Percentiles rank a stretch among this genome's conserved stretches.
phyloP scores from a whole-genome alignment of 2,113 vertebrate species.

The Bos javanicus region DNA sequence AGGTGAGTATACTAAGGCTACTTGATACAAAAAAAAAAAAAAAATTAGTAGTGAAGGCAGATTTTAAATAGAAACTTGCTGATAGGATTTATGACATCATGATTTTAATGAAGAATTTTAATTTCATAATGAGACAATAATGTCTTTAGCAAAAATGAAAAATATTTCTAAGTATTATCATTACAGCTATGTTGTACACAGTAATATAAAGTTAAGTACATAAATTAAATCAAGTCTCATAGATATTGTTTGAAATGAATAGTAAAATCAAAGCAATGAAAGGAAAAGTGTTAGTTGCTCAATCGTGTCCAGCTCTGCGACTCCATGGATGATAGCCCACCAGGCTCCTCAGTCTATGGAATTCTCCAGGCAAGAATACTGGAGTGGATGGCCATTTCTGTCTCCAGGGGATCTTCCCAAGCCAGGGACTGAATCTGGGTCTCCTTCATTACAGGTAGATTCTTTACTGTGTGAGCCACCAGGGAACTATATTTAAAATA shows the following conservation, averaged over 20 bases:
- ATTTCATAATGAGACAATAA: neutral
- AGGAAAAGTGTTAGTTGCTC: neutral
- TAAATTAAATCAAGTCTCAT: neutral
- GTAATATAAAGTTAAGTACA: neutral
- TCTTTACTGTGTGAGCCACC: neutral
- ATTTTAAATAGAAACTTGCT: neutral
- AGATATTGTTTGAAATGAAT: neutral
- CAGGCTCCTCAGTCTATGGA: neutral
- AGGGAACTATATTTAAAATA: neutral
- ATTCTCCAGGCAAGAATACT: neutral
- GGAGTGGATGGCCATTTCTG: neutral
- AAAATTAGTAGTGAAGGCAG: neutral
- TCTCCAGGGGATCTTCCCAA: neutral
- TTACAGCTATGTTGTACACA: neutral
- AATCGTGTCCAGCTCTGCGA: neutral
- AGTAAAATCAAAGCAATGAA: neutral
- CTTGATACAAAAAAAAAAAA: neutral
- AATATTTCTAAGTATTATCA: neutral
- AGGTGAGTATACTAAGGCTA: neutral
- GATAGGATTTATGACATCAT: neutral
- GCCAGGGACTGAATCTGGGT: neutral
- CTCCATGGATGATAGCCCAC: neutral
- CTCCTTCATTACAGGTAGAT: neutral
- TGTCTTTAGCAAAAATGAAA: neutral
- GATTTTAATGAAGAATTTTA: neutral